These are phyloP conservation scores for Diorhabda carinulata DNA, from an alignment of 1,140 invertebrate species.

Conservation along the genomic window DNA sequence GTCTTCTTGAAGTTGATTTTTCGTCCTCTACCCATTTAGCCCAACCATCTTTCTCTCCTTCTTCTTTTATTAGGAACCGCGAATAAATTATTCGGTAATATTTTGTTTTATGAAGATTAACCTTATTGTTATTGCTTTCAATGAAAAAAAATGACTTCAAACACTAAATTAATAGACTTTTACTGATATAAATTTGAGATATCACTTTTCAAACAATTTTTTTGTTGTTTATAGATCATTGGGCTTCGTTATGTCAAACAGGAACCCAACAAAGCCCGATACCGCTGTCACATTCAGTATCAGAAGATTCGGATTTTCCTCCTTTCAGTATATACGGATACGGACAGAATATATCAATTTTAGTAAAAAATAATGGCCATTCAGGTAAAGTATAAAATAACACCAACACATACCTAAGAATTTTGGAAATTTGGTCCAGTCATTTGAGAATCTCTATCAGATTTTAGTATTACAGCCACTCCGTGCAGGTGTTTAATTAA, in stretches of 20 bases:
- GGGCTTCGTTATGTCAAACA: conserved; percentile 48
- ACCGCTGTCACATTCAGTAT: conserved; percentile 40
- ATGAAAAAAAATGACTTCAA: too few relatives aligned
- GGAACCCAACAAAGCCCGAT: conserved; percentile 52
- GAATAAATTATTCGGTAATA: too few relatives aligned
- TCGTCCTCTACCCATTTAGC: too few relatives aligned
- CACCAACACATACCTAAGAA: neutral
- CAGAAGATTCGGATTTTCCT: conserved; percentile 44
- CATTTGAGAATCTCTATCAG: neutral
- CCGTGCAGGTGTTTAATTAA: neutral
- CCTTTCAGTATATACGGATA: conserved; percentile 47
- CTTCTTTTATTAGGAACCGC: too few relatives aligned
- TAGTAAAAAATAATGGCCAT: conserved; percentile 52
- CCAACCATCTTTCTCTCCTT: too few relatives aligned
- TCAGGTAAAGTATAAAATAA: conserved; percentile 41
- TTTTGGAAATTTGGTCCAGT: neutral
- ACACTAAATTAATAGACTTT: too few relatives aligned
- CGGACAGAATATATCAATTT: conserved; percentile 38
- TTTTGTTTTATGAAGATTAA: too few relatives aligned
- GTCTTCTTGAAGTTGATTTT: too few relatives aligned
- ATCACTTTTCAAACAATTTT: too few relatives aligned
- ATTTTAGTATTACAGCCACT: neutral
- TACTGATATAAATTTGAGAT: too few relatives aligned
- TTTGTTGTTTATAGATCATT: conserved; percentile 39
- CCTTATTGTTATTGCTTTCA: too few relatives aligned